Evolutionary conservation across 2,797 vertebrate species (phyloP).

Genomic region (Rhinella marina): DNA sequence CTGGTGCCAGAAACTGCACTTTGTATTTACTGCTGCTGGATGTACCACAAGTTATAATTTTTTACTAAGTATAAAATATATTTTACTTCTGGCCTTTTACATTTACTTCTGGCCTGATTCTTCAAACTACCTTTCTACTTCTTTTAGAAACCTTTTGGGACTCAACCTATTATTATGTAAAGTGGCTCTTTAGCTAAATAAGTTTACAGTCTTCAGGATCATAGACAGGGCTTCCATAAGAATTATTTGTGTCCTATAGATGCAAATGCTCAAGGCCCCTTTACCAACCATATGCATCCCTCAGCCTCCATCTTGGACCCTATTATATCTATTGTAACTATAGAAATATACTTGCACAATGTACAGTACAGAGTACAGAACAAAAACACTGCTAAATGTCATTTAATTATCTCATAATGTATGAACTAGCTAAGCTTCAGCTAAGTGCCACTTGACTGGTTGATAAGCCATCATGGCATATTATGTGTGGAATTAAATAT

Average conservation of each 20-base stretch:
- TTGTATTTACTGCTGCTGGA: not conserved
- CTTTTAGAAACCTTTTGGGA: too few relatives aligned
- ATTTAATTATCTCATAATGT: not conserved
- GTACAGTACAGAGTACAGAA: not conserved
- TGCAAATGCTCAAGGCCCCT: not conserved
- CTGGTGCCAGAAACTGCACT: too few relatives aligned
- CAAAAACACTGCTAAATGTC: not conserved
- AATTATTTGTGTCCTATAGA: not conserved
- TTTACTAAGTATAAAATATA: not conserved
- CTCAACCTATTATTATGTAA: too few relatives aligned
- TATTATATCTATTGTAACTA: too few relatives aligned
- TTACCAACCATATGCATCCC: not conserved
- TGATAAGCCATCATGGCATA: conserved; percentile 4
- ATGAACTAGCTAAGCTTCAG: not conserved
- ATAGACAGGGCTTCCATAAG: not conserved
- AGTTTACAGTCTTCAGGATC: too few relatives aligned
- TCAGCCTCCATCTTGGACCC: not conserved
- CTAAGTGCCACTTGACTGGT: not conserved
- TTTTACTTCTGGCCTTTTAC: too few relatives aligned
- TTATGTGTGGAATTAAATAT: conserved; percentile 18
- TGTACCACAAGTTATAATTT: too few relatives aligned
- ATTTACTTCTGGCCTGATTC: too few relatives aligned
- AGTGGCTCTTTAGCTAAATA: too few relatives aligned
- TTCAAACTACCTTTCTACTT: too few relatives aligned
- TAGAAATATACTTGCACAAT: too few relatives aligned